Evolutionary conservation across 2,113 vertebrate genomes (phyloP), one percentile per base, ranked within the genome.

Genomic region (Gallinago media): DNA sequence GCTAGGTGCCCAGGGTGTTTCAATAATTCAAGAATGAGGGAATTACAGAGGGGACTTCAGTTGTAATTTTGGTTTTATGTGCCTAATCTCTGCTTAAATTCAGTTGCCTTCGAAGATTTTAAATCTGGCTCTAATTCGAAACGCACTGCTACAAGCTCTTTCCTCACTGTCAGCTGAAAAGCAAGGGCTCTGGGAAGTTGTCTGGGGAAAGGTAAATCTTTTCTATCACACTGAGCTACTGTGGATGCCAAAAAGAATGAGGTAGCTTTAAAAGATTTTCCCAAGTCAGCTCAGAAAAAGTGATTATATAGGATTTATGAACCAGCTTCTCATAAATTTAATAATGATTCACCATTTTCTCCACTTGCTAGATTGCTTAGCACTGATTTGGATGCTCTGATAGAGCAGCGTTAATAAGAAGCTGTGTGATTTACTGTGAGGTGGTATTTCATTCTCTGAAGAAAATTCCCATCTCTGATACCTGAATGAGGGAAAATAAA

Each of bases 261-360:
- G 74, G 62, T 67, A 91, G 94, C 84, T 96, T 95, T 95, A 94
- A 96, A 89, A 92, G 87, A 96, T 95, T 97, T 95, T 96, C 90
- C 66, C 89, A 92, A 94, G 92, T 96, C 97, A 95, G 77, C 75
- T 96, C 87, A 96, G 91, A 95, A 95, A 94, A 94, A 94, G 94
- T 95, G 89, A 95, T 97, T 96, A 91, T 87, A 75, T 50, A 85
- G 89, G 90, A 97, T 97, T 97, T 97, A 96, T 95, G 92, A 89
- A 94, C 29, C 74, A 76, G 80, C 55, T 95, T 82, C 92, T 96
- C 84, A 85, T 96, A 96, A 92, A 88, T 97, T 85, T 94, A 95
- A 92, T 96, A 95, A 94, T 88, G 92, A 95, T 80, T 95, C 67
- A 79, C 46, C 15, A 88, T 95, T 97, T 95, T 70, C 66, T 91